These are phyloP conservation scores for Falco punctatus DNA, from an alignment of 2,113 vertebrate species.

Conservation along the genomic window DNA sequence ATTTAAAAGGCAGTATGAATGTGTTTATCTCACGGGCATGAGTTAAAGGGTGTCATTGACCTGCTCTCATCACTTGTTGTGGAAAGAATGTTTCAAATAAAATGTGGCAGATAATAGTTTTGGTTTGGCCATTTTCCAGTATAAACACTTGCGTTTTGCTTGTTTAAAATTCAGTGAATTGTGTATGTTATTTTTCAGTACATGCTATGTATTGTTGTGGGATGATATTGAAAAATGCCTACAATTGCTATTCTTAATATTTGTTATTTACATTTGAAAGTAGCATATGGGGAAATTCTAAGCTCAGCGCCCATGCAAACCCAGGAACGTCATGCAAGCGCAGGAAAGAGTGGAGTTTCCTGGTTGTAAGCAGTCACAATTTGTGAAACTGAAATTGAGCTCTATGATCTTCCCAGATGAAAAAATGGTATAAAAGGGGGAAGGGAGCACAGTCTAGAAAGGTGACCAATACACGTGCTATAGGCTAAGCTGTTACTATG, in stretches of 20 bases:
- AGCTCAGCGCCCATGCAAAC: background rate
- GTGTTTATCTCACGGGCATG: background rate
- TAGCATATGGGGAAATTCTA: background rate
- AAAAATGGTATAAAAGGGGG: background rate
- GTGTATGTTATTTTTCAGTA: background rate
- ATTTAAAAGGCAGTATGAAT: slow-evolving; percentile 30
- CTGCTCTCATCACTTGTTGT: background rate
- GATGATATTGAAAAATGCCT: background rate
- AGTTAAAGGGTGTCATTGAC: slow-evolving; percentile 31
- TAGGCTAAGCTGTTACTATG: background rate
- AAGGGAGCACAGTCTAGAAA: background rate
- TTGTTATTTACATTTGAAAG: background rate
- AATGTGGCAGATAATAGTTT: background rate
- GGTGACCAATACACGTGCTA: accelerated
- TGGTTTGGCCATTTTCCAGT: background rate
- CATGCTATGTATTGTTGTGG: background rate
- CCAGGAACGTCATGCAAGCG: background rate
- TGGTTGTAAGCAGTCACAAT: background rate
- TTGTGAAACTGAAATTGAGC: background rate
- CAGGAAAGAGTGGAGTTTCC: background rate
- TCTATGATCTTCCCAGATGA: background rate
- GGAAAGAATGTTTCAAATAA: slow-evolving; percentile 10
- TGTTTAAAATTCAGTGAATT: background rate
- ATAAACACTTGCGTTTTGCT: background rate
- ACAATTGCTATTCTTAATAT: background rate